Evolutionary conservation across 2,113 vertebrate genomes (phyloP).

Genomic region (Theropithecus gelada): DNA sequence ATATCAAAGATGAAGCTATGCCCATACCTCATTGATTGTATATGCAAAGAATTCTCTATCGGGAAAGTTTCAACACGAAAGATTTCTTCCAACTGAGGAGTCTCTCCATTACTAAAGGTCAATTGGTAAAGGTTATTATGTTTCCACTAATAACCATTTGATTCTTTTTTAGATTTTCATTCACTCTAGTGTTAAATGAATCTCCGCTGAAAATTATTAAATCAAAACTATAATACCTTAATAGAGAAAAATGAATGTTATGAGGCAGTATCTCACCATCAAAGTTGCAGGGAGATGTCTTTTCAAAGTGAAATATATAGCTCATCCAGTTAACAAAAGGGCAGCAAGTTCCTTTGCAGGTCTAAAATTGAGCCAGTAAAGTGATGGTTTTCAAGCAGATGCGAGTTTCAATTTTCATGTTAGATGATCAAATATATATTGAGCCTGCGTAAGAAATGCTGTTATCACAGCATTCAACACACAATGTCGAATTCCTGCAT

Average conservation of each 20-base stretch:
- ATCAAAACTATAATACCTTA: slow-evolving; percentile 17
- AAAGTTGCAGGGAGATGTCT: background rate
- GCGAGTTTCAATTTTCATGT: background rate
- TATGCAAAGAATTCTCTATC: slow-evolving; percentile 18
- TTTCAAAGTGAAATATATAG: slow-evolving; percentile 14
- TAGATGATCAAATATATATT: background rate
- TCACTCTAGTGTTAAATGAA: slow-evolving; percentile 25
- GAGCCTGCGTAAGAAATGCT: background rate
- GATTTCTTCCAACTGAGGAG: background rate
- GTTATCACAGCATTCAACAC: background rate
- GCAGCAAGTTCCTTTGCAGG: background rate
- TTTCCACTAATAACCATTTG: background rate
- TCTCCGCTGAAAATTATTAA: background rate
- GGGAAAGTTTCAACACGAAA: slow-evolving; percentile 29
- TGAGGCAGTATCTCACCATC: background rate
- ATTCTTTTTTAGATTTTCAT: slow-evolving; percentile 34
- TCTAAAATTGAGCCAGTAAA: background rate
- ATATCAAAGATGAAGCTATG: background rate
- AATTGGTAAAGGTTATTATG: slow-evolving; percentile 4
- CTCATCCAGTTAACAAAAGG: background rate
- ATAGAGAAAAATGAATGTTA: background rate
- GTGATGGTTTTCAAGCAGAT: background rate
- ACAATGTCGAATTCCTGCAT: background rate
- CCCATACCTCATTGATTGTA: background rate
- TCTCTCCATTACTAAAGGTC: background rate